Conservation (phyloP, 1,140 invertebrate species). For the Varroa destructor region DNA sequence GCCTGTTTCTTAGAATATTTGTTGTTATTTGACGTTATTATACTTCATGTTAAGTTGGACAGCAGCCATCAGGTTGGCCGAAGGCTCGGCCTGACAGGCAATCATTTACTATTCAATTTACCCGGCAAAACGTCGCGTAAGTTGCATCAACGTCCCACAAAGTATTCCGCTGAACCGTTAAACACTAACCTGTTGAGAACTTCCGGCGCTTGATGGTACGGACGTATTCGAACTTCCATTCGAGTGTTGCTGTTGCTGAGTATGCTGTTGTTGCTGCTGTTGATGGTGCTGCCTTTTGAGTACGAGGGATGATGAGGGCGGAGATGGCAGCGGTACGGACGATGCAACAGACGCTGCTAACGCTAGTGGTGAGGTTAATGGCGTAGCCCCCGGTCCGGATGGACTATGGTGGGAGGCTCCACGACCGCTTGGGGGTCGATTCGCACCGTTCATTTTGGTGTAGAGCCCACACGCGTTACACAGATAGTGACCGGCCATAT, state of each 20-base stretch:
- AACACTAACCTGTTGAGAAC: slow-evolving; percentile 15
- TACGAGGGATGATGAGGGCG: background rate
- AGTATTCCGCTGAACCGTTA: too few relatives aligned
- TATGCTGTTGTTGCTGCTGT: too few relatives aligned
- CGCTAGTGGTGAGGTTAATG: slow-evolving; percentile 8
- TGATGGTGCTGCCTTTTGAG: background rate
- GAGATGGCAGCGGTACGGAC: slow-evolving; percentile 8
- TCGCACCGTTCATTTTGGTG: slow-evolving; percentile 32
- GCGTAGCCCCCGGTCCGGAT: background rate
- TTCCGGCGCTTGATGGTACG: background rate
- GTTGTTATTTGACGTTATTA: too few relatives aligned
- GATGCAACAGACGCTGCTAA: slow-evolving; percentile 15
- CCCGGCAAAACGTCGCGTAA: too few relatives aligned
- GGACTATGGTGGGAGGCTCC: slow-evolving; percentile 3
- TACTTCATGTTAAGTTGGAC: too few relatives aligned
- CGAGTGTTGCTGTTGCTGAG: background rate
- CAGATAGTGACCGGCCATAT: slow-evolving; percentile 44
- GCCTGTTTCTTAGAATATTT: too few relatives aligned
- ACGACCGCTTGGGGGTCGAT: slow-evolving; percentile 35
- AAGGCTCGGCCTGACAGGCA: too few relatives aligned
- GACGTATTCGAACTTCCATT: slow-evolving; percentile 16
- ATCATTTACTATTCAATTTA: too few relatives aligned
- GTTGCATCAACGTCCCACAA: too few relatives aligned
- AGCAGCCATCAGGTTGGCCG: too few relatives aligned
- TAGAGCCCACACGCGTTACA: slow-evolving; percentile 38